These are phyloP conservation scores for Nannoperca obscura DNA, from an alignment of 2,797 vertebrate species.

Conservation along the genomic window DNA sequence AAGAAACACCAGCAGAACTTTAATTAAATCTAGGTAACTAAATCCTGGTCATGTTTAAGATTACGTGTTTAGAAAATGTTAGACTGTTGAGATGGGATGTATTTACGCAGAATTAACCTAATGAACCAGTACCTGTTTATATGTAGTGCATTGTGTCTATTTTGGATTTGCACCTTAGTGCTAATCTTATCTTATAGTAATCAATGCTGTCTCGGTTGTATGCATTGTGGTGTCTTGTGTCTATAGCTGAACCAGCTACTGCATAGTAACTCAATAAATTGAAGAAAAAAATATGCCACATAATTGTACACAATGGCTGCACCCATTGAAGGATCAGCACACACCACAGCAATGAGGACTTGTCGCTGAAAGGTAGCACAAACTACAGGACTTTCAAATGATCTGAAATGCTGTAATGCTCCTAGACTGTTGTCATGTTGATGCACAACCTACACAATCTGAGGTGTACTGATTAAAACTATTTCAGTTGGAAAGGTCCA, in stretches of 20 bases:
- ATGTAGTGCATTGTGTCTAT: too few species aligned
- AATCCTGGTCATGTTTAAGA: background rate
- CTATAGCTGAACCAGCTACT: background rate
- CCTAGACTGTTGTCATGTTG: background rate
- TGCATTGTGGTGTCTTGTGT: background rate
- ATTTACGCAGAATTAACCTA: background rate
- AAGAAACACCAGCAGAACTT: background rate
- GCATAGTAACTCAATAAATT: background rate
- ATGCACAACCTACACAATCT: background rate
- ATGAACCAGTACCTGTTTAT: too few species aligned
- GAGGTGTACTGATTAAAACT: background rate
- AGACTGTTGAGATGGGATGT: background rate
- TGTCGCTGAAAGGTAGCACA: background rate
- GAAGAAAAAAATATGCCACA: background rate
- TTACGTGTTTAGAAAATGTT: background rate
- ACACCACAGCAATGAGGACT: background rate
- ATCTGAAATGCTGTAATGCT: background rate
- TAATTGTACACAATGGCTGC: background rate
- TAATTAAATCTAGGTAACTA: background rate
- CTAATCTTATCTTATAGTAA: background rate
- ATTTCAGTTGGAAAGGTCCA: background rate
- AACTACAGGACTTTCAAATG: background rate
- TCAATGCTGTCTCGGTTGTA: background rate
- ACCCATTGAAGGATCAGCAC: background rate
- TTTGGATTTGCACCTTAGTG: too few species aligned